Conservation (phyloP, 2,113 vertebrate species). For the Ranitomeya imitator region DNA sequence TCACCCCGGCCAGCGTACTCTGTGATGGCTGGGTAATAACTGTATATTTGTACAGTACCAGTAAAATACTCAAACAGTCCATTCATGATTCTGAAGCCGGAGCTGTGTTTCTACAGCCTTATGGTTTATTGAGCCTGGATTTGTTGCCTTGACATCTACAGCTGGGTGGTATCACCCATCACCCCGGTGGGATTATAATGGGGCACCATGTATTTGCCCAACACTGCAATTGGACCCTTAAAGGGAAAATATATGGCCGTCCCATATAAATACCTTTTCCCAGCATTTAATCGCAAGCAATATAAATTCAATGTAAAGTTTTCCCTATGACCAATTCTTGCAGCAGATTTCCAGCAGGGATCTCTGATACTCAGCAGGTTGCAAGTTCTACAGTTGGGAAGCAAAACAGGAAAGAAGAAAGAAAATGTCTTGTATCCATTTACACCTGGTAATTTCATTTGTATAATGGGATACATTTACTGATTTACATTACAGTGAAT, state of each 20-base stretch:
- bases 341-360: too few relatives aligned
- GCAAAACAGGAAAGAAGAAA: too few relatives aligned
- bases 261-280: too few relatives aligned
- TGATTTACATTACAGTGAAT: too few relatives aligned
- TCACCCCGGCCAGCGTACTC: background rate
- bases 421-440: too few relatives aligned
- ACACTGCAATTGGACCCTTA: background rate
- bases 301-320: too few relatives aligned
- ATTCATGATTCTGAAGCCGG: background rate
- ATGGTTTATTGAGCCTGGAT: background rate
- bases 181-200: background rate
- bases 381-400: too few relatives aligned
- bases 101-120: background rate
- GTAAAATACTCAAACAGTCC: background rate
- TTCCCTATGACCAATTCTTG: too few relatives aligned
- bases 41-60: slow-evolving; percentile 35
- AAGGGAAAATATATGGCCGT: background rate
- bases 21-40: background rate
- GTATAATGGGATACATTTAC: too few relatives aligned
- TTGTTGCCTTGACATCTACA: slow-evolving; percentile 14
- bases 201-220: background rate
- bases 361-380: too few relatives aligned
- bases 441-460: too few relatives aligned
- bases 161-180: slow-evolving; percentile 11
- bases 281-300: too few relatives aligned